Evolutionary conservation across 1,140 invertebrate species (phyloP).

Genomic region (Drosophila punjabiensis): DNA sequence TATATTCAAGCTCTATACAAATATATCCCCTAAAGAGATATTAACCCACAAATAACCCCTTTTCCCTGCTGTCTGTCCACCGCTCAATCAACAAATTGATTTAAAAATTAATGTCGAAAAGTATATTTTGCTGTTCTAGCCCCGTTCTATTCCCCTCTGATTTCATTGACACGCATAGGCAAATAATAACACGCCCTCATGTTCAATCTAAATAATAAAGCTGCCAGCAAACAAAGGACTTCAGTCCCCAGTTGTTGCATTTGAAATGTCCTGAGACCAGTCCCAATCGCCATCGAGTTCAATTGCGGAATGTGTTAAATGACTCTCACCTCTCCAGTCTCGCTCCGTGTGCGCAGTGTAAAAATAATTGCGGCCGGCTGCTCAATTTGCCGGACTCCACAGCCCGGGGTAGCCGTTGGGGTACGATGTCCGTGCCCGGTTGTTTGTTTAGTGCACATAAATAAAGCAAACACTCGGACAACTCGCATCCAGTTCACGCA

Average conservation of each 20-base stretch:
- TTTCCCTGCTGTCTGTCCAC: not conserved
- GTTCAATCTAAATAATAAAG: conserved; percentile 23
- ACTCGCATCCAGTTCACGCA: conserved; percentile 24
- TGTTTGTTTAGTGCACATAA: conserved; percentile 74
- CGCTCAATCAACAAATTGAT: conserved; percentile 33
- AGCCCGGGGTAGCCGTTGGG: conserved; percentile 1
- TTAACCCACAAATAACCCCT: not conserved
- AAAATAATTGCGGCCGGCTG: conserved; percentile 67
- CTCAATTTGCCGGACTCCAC: conserved; percentile 40
- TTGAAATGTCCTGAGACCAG: conserved; percentile 3
- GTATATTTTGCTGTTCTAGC: conserved; percentile 1
- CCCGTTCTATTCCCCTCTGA: conserved; percentile 1
- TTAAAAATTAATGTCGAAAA: conserved; percentile 22
- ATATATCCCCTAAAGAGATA: no score
- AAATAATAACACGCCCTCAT: conserved; percentile 16
- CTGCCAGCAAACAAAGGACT: conserved; percentile 10
- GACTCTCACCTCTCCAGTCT: not conserved
- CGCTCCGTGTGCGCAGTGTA: conserved; percentile 7
- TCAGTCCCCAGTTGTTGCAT: not conserved
- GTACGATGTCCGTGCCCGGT: conserved; percentile 37
- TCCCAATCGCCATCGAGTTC: conserved; percentile 29
- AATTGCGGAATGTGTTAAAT: conserved; percentile 43
- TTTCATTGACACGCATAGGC: conserved; percentile 25
- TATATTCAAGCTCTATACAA: no score
- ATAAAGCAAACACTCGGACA: conserved; percentile 62